These are phyloP conservation scores for Tetragnatha montana DNA, from an alignment of 2,888 invertebrate species.

Conservation along the genomic window DNA sequence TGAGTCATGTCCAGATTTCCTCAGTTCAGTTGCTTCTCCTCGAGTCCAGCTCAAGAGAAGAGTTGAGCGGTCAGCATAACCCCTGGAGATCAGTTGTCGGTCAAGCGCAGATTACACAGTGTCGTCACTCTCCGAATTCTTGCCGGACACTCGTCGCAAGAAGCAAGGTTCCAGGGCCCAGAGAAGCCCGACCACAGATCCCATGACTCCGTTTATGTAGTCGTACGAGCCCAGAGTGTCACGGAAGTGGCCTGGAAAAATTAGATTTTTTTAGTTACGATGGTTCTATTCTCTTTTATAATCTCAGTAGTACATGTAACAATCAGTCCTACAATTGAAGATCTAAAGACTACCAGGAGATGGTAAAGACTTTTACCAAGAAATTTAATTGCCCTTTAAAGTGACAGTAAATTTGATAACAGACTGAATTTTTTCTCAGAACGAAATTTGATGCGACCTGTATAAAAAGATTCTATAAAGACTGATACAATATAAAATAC, in stretches of 20 bases:
- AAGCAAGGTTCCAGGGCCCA: conserved; percentile 70
- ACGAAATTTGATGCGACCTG: too few relatives aligned
- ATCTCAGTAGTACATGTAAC: background rate
- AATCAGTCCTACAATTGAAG: background rate
- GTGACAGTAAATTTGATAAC: too few relatives aligned
- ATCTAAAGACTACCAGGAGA: background rate
- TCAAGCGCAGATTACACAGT: background rate
- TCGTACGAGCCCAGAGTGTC: conserved; percentile 71
- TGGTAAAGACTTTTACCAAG: too few relatives aligned
- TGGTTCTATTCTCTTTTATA: background rate
- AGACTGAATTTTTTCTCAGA: too few relatives aligned
- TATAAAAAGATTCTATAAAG: too few relatives aligned
- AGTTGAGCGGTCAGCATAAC: background rate
- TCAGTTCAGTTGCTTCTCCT: background rate
- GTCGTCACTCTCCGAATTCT: background rate
- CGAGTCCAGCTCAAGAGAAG: background rate
- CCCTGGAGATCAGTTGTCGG: background rate
- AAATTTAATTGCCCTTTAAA: too few relatives aligned
- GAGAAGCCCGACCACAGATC: conserved; percentile 61
- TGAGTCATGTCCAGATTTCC: background rate
- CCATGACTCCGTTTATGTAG: conserved; percentile 64
- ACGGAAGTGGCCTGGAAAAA: conserved; percentile 70
- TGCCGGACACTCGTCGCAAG: background rate
- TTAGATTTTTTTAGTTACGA: too few relatives aligned
- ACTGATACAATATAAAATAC: too few relatives aligned